Conservation (phyloP, 2,888 invertebrate species). For the Caenorhabditis doughertyi region DNA sequence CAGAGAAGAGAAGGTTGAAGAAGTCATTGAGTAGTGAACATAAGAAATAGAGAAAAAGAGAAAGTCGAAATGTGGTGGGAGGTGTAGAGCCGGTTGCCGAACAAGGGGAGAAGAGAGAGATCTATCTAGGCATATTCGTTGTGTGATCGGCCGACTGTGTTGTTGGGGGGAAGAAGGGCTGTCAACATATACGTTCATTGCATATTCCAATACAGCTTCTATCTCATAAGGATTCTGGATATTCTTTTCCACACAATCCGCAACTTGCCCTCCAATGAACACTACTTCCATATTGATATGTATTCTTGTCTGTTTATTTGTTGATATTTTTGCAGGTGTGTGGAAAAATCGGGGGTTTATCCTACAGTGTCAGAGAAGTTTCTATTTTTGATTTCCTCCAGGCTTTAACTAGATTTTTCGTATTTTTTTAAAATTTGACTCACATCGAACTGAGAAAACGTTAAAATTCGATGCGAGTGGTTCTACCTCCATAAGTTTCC, state of each 20-base stretch:
- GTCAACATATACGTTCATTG: constrained; percentile 47
- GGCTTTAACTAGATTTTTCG: too few species aligned
- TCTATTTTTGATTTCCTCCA: too few species aligned
- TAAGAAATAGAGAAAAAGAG: constrained; percentile 28
- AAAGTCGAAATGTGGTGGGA: constrained; percentile 34
- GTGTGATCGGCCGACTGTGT: constrained; percentile 43
- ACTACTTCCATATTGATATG: constrained; percentile 19
- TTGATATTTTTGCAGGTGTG: constrained; percentile 16
- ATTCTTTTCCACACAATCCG: constrained; percentile 1
- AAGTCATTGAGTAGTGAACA: background rate
- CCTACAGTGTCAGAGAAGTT: too few species aligned
- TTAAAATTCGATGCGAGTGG: too few species aligned
- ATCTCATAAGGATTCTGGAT: constrained; percentile 4
- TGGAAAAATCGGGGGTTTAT: too few species aligned
- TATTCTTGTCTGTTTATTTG: constrained; percentile 26
- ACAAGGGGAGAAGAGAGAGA: constrained; percentile 43
- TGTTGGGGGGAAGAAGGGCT: constrained; percentile 14
- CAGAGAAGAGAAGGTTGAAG: constrained; percentile 14
- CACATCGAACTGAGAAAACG: too few species aligned
- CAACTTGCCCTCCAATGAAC: constrained; percentile 27
- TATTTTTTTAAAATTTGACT: too few species aligned
- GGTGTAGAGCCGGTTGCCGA: constrained; percentile 60
- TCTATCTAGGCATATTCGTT: constrained; percentile 48
- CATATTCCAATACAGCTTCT: constrained; percentile 7
- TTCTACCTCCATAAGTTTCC: too few species aligned